Evolutionary conservation across 2,113 vertebrate species (phyloP), one percentile per base, ranked within the genome.

Genomic region (Mus pahari): DNA sequence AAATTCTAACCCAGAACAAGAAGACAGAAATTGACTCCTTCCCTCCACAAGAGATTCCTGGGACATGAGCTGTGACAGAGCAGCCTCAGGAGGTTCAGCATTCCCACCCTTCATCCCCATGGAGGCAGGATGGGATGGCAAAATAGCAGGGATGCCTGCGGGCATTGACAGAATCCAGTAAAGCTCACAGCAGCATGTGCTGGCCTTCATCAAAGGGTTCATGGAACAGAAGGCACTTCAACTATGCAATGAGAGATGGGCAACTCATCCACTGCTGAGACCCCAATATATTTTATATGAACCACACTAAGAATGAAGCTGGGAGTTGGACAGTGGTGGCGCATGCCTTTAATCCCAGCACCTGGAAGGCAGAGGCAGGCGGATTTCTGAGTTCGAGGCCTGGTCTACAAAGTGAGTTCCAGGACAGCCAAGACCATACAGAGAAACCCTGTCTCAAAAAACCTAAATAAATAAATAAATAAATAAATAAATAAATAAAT

Each of bases 291-390:
- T 17, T 88, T 45, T 5, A 24, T 22, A 36, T 10, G 73, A 89
- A 26, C 28, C 2, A 2, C 0, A 4, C 39, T 39, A 0, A 36
- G 19, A 53, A 0, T 10, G 0, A 39, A 45, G 86, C 68, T 14
- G 75, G 39, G n/a, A n/a, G n/a, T n/a, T n/a, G n/a, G n/a, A n/a
- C n/a, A n/a, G n/a, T n/a, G n/a, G n/a, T n/a, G n/a, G n/a, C n/a
- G n/a, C n/a, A n/a, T n/a, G n/a, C n/a, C n/a, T n/a, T n/a, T n/a
- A n/a, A n/a, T n/a, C n/a, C n/a, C n/a, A n/a, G n/a, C n/a, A n/a
- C n/a, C n/a, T n/a, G n/a, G n/a, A n/a, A n/a, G n/a, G n/a, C n/a
- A n/a, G n/a, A n/a, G n/a, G n/a, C n/a, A n/a, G n/a, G n/a, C n/a
- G n/a, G n/a, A n/a, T n/a, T n/a, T n/a, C n/a, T n/a, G n/a, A n/a